Percentiles rank a stretch among this genome's conserved stretches.
phyloP scores from a whole-genome alignment of 1,140 invertebrate species.

The Bombyx mori region DNA sequence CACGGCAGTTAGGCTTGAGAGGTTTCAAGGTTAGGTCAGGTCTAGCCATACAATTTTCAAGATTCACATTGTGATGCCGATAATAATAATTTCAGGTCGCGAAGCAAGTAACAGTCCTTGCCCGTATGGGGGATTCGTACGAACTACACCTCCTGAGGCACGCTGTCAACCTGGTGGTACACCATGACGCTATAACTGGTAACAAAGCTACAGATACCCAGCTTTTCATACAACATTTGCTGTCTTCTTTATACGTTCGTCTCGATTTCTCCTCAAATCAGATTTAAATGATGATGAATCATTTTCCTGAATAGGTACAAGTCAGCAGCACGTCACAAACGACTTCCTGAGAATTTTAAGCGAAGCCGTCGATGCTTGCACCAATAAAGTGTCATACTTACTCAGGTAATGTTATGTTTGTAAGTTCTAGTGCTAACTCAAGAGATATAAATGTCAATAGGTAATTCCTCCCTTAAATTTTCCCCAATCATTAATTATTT shows the following conservation, averaged over 20 bases:
- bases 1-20: too few relatives aligned
- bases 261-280: not conserved
- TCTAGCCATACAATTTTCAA: too few relatives aligned
- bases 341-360: conserved; percentile 80
- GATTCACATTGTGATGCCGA: not conserved
- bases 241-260: not conserved
- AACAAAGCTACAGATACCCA: not conserved
- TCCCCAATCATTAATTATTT: too few relatives aligned
- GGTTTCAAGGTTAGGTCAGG: too few relatives aligned
- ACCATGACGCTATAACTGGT: conserved; percentile 79
- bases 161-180: conserved; percentile 77
- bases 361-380: conserved; percentile 73
- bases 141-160: conserved; percentile 50
- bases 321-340: conserved; percentile 79
- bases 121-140: conserved; percentile 30
- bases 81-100: conserved; percentile 34
- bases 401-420: conserved; percentile 42
- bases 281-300: too few relatives aligned
- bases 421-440: too few relatives aligned
- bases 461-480: too few relatives aligned
- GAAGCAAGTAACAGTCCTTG: conserved; percentile 57
- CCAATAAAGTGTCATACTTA: conserved; percentile 61
- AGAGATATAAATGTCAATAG: too few relatives aligned
- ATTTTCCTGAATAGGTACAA: conserved; percentile 73
- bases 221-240: too few relatives aligned